Evolutionary conservation across 2,113 vertebrate genomes (phyloP).

Genomic region (Chinchilla lanigera): DNA sequence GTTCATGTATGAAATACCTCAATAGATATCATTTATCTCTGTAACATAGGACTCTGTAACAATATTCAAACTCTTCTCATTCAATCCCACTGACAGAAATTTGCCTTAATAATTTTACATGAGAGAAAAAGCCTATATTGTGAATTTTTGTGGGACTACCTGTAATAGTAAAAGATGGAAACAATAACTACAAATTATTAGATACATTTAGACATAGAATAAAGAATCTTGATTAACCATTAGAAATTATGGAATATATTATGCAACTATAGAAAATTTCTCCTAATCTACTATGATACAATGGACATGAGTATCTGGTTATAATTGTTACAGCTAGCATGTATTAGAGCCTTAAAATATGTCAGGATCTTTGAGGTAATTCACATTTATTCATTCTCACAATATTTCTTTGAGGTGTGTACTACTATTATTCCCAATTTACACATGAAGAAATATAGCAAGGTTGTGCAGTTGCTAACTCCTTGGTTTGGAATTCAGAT

Average conservation of each 20-base stretch:
- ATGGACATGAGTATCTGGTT: not conserved
- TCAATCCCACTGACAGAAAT: slow-evolving; percentile 16
- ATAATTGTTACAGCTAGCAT: not conserved
- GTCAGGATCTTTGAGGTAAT: not conserved
- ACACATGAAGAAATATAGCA: not conserved
- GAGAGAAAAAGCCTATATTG: not conserved
- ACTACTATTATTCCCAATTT: not conserved
- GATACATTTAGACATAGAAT: not conserved
- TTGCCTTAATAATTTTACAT: not conserved
- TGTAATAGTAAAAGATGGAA: not conserved
- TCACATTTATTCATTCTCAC: not conserved
- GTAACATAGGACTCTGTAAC: not conserved
- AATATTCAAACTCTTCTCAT: not conserved
- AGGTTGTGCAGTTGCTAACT: not conserved
- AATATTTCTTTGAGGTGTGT: not conserved
- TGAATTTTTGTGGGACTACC: not conserved
- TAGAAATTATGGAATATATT: not conserved
- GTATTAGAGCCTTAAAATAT: not conserved
- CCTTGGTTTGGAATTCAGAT: not conserved
- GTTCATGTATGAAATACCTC: not conserved
- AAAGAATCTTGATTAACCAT: not conserved
- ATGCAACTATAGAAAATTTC: not conserved
- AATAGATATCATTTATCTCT: not conserved
- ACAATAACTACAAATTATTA: not conserved
- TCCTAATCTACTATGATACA: not conserved